phyloP scores from a whole-genome alignment of 2,797 vertebrate genomes.

The Schizopygopsis malacanthus region DNA sequence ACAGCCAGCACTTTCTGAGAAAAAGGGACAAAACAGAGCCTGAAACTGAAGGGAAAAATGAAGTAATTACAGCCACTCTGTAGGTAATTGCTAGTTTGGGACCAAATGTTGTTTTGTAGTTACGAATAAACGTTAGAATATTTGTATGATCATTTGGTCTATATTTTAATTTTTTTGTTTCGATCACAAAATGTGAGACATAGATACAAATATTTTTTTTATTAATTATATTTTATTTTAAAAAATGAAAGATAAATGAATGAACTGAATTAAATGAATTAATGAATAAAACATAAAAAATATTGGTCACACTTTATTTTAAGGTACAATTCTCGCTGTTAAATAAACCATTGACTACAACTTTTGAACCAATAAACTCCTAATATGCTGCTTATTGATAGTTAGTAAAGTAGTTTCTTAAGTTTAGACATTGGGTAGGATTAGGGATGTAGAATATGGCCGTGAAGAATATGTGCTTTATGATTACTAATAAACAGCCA shows the following conservation, averaged over 20 bases:
- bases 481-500: too few species aligned
- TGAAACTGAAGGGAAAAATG: neutral
- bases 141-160: neutral
- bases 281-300: neutral
- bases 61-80: slow-evolving; percentile 3
- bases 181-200: neutral
- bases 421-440: neutral
- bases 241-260: neutral
- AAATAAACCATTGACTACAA: neutral
- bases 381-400: neutral
- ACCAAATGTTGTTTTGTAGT: slow-evolving; percentile 4
- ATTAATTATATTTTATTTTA: too few species aligned
- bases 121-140: neutral
- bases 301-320: neutral
- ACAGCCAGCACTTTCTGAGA: neutral
- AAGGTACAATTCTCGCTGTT: neutral
- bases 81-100: neutral
- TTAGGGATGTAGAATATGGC: neutral
- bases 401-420: neutral
- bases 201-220: neutral
- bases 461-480: neutral
- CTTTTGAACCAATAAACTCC: neutral
- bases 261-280: too few species aligned
- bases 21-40: neutral
- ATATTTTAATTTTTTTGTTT: neutral